A percentile compares a stretch with the other conserved stretches of the same genome.
These are phyloP conservation scores for Chesias legatella DNA, from an alignment of 2,888 invertebrate genomes.

Conservation along the genomic window DNA sequence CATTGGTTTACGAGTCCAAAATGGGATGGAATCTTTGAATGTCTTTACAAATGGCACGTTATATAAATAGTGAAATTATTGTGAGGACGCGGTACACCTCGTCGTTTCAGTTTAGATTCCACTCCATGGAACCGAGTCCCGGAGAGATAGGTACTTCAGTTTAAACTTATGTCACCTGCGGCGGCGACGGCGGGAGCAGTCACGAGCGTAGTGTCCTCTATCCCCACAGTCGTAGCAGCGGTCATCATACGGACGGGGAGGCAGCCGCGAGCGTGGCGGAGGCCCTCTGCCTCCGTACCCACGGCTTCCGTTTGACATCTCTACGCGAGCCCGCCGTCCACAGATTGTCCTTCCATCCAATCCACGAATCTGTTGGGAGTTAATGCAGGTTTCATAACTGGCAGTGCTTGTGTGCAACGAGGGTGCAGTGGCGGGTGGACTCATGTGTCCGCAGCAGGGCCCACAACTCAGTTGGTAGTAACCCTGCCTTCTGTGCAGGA, in stretches of 20 bases:
- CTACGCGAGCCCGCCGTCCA: conserved; percentile 94
- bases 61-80: conserved; percentile 1
- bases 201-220: conserved; percentile 95
- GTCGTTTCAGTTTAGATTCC: conserved; percentile 10
- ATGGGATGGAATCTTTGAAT: conserved; percentile 64
- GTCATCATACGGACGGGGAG: conserved; percentile 94
- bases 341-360: conserved; percentile 91
- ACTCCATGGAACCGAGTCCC: conserved; percentile 19
- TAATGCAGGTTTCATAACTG: no score
- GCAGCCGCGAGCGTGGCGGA: conserved; percentile 79
- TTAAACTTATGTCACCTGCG: conserved; percentile 56
- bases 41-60: conserved; percentile 13
- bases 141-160: conserved; percentile 9
- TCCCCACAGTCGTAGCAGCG: conserved; percentile 97
- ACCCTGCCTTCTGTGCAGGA: no score
- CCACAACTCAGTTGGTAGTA: no score
- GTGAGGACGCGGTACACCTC: background rate
- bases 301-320: conserved; percentile 93
- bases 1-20: conserved; percentile 74
- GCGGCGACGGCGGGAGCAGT: conserved; percentile 89
- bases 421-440: no score
- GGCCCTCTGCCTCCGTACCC: conserved; percentile 78
- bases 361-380: conserved; percentile 65
- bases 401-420: no score
- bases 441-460: no score